Evolutionary conservation across 2,888 invertebrate species (phyloP).

Genomic region (Drosophila tripunctata): DNA sequence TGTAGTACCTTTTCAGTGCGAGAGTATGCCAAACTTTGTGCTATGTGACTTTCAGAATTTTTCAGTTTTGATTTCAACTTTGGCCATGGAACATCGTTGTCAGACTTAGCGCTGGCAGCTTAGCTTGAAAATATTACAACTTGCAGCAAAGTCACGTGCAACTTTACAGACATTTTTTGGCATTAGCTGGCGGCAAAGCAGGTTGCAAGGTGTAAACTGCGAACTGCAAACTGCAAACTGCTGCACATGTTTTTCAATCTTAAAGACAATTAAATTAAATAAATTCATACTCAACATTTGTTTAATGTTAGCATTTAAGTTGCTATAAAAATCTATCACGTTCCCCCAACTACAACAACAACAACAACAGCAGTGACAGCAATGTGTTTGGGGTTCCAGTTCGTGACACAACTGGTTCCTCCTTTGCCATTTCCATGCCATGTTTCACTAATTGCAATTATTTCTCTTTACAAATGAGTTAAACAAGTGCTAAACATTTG

Average conservation of each 20-base stretch:
- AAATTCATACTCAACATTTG: constrained; percentile 37
- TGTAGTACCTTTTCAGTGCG: neutral
- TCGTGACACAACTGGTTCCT: neutral
- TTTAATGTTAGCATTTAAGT: constrained; percentile 31
- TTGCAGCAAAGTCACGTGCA: constrained; percentile 75
- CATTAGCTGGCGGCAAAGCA: constrained; percentile 33
- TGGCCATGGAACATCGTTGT: constrained; percentile 59
- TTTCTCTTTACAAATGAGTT: constrained; percentile 44
- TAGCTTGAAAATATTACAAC: constrained; percentile 73
- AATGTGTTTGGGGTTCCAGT: constrained; percentile 32
- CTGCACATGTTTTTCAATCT: constrained; percentile 21
- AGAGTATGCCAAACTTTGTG: constrained; percentile 56
- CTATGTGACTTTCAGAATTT: constrained; percentile 76
- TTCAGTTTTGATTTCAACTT: constrained; percentile 75
- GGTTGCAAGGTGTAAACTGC: constrained; percentile 37
- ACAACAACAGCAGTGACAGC: constrained; percentile 55
- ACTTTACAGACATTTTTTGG: constrained; percentile 74
- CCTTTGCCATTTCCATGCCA: neutral
- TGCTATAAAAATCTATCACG: constrained; percentile 64
- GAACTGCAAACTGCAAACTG: constrained; percentile 21
- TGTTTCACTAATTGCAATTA: constrained; percentile 39
- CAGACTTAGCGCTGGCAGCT: constrained; percentile 47
- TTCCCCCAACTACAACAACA: too few relatives aligned
- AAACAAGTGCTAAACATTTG: constrained; percentile 36
- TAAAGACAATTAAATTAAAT: constrained; percentile 50